Evolutionary conservation across 2,888 invertebrate species (phyloP).

Genomic region (Metallyticus violacea): DNA sequence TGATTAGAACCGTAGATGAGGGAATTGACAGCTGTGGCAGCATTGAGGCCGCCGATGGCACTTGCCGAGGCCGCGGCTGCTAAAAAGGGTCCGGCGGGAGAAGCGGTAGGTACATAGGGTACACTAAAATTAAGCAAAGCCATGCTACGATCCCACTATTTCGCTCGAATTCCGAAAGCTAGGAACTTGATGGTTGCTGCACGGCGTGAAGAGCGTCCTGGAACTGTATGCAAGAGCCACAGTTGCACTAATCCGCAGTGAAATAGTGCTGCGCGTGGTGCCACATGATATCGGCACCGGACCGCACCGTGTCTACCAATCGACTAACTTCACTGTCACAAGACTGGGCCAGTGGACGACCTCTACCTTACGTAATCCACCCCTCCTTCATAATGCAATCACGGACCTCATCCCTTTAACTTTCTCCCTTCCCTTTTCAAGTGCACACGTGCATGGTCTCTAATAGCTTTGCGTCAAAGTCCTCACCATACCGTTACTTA

Average conservation of each 20-base stretch:
- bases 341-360: not conserved
- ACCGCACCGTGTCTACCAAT: not conserved
- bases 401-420: not conserved
- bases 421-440: no score
- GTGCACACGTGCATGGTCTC: not conserved
- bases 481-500: no score
- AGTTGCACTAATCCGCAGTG: not conserved
- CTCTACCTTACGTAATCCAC: not conserved
- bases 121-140: conserved; percentile 44
- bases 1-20: conserved; percentile 25
- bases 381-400: not conserved
- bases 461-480: not conserved
- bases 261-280: not conserved
- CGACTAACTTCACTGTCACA: not conserved
- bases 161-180: no score
- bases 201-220: not conserved
- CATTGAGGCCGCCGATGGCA: conserved; percentile 32
- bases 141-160: conserved; percentile 40
- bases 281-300: not conserved
- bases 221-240: not conserved
- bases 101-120: conserved; percentile 43
- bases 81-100: conserved; percentile 41
- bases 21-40: conserved; percentile 34
- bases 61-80: conserved; percentile 36
- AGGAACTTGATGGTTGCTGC: no score